Evolutionary conservation across 2,797 vertebrate genomes (phyloP).

Genomic region (Rhincodon typus): DNA sequence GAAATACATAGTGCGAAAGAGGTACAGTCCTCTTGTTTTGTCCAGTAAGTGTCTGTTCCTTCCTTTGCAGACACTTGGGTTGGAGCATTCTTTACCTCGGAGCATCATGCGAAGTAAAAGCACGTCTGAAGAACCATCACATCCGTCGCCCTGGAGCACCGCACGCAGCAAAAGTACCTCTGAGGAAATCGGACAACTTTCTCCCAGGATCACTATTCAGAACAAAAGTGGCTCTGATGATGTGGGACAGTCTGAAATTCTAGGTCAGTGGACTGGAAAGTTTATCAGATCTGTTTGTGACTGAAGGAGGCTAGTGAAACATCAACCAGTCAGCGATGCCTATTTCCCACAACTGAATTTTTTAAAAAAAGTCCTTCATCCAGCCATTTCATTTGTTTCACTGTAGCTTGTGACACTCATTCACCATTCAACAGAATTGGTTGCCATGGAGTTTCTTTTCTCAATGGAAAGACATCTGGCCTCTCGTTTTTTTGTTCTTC

Average conservation of each 20-base stretch:
- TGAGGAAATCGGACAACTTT: slow-evolving; percentile 18
- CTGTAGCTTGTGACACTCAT: neutral
- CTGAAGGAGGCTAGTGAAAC: neutral
- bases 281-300: neutral
- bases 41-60: neutral
- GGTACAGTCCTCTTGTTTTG: neutral
- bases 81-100: slow-evolving; percentile 7
- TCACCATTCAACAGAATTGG: neutral
- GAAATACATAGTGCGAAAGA: neutral
- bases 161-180: slow-evolving; percentile 31
- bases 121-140: neutral
- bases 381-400: neutral
- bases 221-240: slow-evolving; percentile 16
- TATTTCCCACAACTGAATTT: too few species aligned
- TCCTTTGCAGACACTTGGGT: neutral
- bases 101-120: slow-evolving; percentile 26
- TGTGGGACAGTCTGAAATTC: neutral
- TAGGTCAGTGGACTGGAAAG: slow-evolving; percentile 26
- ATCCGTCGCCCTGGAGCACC: neutral
- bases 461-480: neutral
- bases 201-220: neutral
- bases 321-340: neutral
- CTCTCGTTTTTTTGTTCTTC: neutral
- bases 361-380: neutral
- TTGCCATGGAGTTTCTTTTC: neutral